A percentile compares a stretch with the other conserved stretches of the same genome.
Conservation (phyloP, 2,888 invertebrate species). For the Cheilosia variabilis region DNA sequence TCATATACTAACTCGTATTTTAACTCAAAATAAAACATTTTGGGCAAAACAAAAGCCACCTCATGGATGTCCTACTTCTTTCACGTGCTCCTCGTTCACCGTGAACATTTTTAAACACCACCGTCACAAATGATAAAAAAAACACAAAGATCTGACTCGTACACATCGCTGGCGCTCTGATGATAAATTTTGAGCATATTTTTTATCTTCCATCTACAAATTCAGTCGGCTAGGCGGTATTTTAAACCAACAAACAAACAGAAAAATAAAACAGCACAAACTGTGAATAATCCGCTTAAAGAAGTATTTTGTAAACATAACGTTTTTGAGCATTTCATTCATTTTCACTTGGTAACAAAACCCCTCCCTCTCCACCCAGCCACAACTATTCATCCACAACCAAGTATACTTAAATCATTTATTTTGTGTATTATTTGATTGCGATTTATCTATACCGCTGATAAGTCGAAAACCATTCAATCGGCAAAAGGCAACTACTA, state of each 20-base stretch:
- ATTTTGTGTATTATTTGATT: constrained; percentile 6
- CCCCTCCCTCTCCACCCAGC: neutral
- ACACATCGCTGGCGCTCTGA: constrained; percentile 22
- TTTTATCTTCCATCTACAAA: constrained; percentile 15
- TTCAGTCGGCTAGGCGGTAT: neutral
- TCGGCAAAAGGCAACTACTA: constrained; percentile 35
- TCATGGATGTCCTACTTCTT: constrained; percentile 4
- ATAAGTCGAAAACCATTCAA: constrained; percentile 56
- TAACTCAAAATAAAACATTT: neutral
- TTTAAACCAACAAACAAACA: neutral
- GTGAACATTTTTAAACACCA: constrained; percentile 17
- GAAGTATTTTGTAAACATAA: constrained; percentile 40
- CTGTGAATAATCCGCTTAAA: neutral
- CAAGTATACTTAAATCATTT: neutral
- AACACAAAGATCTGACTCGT: constrained; percentile 22
- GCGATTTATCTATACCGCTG: constrained; percentile 43
- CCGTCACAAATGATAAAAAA: constrained; percentile 19
- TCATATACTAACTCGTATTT: neutral
- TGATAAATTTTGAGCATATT: constrained; percentile 7
- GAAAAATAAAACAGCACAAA: neutral
- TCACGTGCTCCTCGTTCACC: constrained; percentile 2
- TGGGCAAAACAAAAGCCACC: neutral
- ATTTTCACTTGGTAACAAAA: constrained; percentile 6
- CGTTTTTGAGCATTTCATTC: constrained; percentile 40
- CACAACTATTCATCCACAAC: constrained; percentile 29